Base-by-base conservation (phyloP, 2,113 vertebrate species). In the Macquaria australasica region DNA sequence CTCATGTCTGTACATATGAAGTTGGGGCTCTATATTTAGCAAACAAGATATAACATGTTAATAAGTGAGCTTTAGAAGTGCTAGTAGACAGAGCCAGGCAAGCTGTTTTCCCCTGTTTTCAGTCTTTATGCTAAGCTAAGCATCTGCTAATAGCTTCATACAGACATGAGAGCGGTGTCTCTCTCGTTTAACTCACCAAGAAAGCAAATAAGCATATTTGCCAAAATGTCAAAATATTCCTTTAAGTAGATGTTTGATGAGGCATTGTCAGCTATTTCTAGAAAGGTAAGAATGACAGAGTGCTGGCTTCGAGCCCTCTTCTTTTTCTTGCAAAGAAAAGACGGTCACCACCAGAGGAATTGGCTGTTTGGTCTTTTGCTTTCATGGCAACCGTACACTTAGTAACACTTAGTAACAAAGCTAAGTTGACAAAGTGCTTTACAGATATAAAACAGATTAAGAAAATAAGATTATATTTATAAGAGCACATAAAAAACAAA, bases 391-490 rank as follows among this genome's bases (percentile, higher is more conserved):
- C 68, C 18, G 31, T 41, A 5, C 28, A 28, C 8, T 28, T 16
- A 34, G 34, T 34, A 34, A 34, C 4, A 34, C 34, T 34, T 34
- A 25, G 28, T 50, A 69, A 70, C 8, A 71, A 53, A 63, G 23
- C 41, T 50, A 37, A 79, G 4, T 9, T 80, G 23, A 77, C 23
- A 39, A 70, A 39, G 55, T 53, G 71, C 21, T 70, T 23, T 50
- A 41, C 34, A 37, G 71, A 64, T 43, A 45, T 31, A 68, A 76
- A 87, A 63, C 53, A 66, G 63, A 74, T 60, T 45, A 71, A 66
- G 48, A 77, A 45, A 72, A 73, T 75, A 8, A 79, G 73, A 83
- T 81, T 51, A 72, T 55, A 56, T 41, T n/a, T 15, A 58, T 8
- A 48, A 72, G 39, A 72, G 60, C 53, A 31, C 16, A 59, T 68